Evolutionary conservation across 1,140 invertebrate genomes (phyloP).

Genomic region (Sycophila sp.): DNA sequence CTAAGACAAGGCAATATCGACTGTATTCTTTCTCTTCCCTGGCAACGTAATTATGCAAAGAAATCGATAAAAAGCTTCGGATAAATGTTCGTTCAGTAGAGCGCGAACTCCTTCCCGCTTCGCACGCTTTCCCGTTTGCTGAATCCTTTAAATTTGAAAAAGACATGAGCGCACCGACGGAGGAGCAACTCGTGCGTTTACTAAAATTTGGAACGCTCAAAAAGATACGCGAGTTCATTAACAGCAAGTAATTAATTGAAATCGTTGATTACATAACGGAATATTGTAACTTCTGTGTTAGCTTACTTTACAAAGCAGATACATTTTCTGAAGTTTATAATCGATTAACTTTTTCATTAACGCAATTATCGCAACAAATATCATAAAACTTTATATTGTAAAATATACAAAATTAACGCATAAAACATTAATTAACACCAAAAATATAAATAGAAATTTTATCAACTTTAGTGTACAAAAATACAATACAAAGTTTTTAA

Average conservation of each 20-base stretch:
- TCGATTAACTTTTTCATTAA: neutral
- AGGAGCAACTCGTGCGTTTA: slow-evolving; percentile 43
- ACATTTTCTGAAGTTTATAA: neutral
- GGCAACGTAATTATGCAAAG: slow-evolving; percentile 1
- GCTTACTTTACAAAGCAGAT: too few relatives aligned
- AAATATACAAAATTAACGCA: too few relatives aligned
- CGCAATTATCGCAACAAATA: too few relatives aligned
- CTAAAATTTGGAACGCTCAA: slow-evolving; percentile 33
- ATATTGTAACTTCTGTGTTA: too few relatives aligned
- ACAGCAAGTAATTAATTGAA: slow-evolving; percentile 25
- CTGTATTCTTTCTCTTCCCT: too few relatives aligned
- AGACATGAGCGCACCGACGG: neutral
- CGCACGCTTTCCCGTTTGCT: neutral
- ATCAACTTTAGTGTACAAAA: too few relatives aligned
- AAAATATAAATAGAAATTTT: too few relatives aligned
- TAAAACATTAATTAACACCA: too few relatives aligned
- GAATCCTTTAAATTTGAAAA: neutral
- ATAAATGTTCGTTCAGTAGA: slow-evolving; percentile 2
- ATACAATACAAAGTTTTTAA: too few relatives aligned
- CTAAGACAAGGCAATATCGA: too few relatives aligned
- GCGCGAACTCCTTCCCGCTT: neutral
- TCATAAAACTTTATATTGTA: too few relatives aligned
- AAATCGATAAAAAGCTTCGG: slow-evolving; percentile 19
- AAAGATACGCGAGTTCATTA: slow-evolving; percentile 37
- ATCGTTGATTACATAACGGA: too few relatives aligned